Base-by-base conservation (phyloP, 2,888 invertebrate species). In the Limnephilus marmoratus region DNA sequence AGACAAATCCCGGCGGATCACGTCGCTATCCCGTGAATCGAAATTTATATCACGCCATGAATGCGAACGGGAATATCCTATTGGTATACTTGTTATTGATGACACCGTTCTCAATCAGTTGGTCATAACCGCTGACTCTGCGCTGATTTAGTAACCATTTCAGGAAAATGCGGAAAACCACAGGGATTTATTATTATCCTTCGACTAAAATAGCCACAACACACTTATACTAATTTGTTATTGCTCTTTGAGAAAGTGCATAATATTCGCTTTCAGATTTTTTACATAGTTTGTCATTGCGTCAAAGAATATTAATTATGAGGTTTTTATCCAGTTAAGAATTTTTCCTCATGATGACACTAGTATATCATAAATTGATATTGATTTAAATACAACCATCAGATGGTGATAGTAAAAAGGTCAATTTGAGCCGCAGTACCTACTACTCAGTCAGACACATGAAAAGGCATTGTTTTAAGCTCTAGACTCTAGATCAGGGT, bases 1-100 rank as follows among this genome's bases (percentile, higher is more conserved):
- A 24, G 85, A 29, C 29, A 53, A 87, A 87, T 87, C 34, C 87
- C 87, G 31, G 31, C 31, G 45, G 45, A 45, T 41, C 24, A 18
- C 45, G 41, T 1, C 86, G 53, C 12, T 49, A 87, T 87, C 68
- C 53, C 87, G 49, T 34, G 53, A 86, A 86, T 86, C 86, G 49
- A 45, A 49, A 41, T 86, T 41, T 45, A 24, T 29, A 49, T 49
- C 86, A 29, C 86, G 86, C 53, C 45, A 31, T 31, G 15, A 49
- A 86, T 86, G 49, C 53, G 49, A 49, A 31, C 45, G 29, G 49
- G n/a, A 9, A 29, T 24, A 53, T 49, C 45, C 86, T 68, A 68
- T 68, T 24, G 24, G 68, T 68, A 24, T 68, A 68, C 68, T 68
- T 24, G 68, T 24, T 68, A 68, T 68, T 68, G 68, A 68, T 68